phyloP scores from a whole-genome alignment of 2,113 vertebrate species.

The Cacatua alba region DNA sequence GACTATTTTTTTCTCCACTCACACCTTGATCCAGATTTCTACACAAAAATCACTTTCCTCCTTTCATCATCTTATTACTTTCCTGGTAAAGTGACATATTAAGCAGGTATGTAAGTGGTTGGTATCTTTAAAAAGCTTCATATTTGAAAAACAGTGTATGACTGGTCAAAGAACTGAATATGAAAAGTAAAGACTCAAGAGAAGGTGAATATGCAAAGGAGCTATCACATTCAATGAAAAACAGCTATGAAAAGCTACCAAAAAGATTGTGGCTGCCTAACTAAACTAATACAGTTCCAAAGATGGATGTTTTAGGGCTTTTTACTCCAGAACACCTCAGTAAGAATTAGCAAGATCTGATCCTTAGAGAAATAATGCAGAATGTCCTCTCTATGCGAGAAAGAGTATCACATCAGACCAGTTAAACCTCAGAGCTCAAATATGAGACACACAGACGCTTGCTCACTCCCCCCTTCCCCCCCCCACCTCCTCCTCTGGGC shows the following conservation, averaged over 20 bases:
- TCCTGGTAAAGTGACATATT: constrained; percentile 63
- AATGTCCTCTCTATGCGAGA: background rate
- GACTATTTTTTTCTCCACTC: constrained; percentile 35
- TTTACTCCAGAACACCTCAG: background rate
- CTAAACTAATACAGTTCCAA: background rate
- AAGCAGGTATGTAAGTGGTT: constrained; percentile 58
- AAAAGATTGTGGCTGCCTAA: background rate
- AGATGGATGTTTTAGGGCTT: background rate
- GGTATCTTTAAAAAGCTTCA: constrained; percentile 59
- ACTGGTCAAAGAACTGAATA: constrained; percentile 60
- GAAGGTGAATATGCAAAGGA: constrained; percentile 15
- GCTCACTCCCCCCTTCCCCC: too few species aligned
- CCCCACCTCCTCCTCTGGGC: too few species aligned
- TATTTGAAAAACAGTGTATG: constrained; percentile 47
- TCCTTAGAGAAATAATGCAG: background rate
- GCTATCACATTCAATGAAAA: background rate
- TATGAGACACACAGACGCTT: background rate
- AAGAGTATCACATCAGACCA: background rate
- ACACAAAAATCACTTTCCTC: constrained; percentile 55
- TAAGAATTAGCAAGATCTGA: background rate
- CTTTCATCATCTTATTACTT: constrained; percentile 69
- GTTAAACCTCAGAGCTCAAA: background rate
- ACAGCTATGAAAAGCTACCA: background rate
- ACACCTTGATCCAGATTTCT: constrained; percentile 14
- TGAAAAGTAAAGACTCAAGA: constrained; percentile 8